These are phyloP conservation scores for Drosophila testacea DNA, from an alignment of 2,888 invertebrate species.

Conservation along the genomic window DNA sequence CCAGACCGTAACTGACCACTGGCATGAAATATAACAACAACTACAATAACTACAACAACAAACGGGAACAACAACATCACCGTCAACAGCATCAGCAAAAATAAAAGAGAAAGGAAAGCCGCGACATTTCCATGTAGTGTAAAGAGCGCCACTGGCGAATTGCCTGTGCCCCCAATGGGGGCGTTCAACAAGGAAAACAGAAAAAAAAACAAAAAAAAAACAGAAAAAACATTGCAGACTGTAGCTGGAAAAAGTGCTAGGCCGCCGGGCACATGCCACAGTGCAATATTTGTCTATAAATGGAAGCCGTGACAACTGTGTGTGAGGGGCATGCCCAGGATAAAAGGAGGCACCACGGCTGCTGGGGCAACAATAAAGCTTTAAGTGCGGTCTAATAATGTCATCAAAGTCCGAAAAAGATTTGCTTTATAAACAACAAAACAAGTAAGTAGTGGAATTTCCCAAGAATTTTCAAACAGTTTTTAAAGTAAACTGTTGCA, in stretches of 20 bases:
- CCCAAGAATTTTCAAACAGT: neutral
- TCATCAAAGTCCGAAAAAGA: constrained; percentile 29
- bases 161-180: constrained; percentile 28
- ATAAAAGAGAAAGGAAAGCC: constrained; percentile 58
- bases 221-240: constrained; percentile 41
- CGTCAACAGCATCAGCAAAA: constrained; percentile 44
- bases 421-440: constrained; percentile 11
- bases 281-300: constrained; percentile 76
- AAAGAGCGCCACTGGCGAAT: constrained; percentile 49
- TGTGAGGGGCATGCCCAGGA: constrained; percentile 10
- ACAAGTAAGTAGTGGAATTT: neutral
- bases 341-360: neutral
- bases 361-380: constrained; percentile 38
- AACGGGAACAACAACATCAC: constrained; percentile 29
- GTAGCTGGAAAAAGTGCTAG: constrained; percentile 54
- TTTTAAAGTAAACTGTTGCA: neutral
- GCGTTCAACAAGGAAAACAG: constrained; percentile 18
- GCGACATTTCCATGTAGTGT: constrained; percentile 77
- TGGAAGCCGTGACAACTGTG: constrained; percentile 68
- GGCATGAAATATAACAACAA: constrained; percentile 48
- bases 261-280: constrained; percentile 64
- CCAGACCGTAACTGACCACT: constrained; percentile 67
- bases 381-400: constrained; percentile 40
- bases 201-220: constrained; percentile 34
- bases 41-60: constrained; percentile 22